phyloP scores from a whole-genome alignment of 1,140 invertebrate species.

The Andrena cerasifolii region DNA sequence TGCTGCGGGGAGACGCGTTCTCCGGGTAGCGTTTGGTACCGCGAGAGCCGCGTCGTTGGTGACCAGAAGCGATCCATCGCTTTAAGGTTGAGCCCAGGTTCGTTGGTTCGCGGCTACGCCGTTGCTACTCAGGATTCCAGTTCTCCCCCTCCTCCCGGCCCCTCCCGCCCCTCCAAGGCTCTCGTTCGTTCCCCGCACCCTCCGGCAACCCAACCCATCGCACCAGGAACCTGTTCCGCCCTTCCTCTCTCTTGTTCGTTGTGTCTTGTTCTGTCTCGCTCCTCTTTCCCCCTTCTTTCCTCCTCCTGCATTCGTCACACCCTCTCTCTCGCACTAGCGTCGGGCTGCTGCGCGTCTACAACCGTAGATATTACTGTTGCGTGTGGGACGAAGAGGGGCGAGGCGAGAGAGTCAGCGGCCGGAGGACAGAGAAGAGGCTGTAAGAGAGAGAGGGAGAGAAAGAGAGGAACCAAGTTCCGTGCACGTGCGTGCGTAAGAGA shows the following conservation, averaged over 20 bases:
- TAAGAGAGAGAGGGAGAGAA: constrained; percentile 54
- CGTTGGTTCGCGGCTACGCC: constrained; percentile 79
- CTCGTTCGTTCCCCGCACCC: constrained; percentile 60
- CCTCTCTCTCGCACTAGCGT: constrained; percentile 34
- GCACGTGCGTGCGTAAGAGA: constrained; percentile 42
- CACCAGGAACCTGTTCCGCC: constrained; percentile 76
- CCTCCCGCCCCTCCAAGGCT: constrained; percentile 22
- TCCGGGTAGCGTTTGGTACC: constrained; percentile 55
- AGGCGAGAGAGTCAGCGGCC: constrained; percentile 31
- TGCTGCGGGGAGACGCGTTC: constrained; percentile 41
- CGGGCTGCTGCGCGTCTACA: constrained; percentile 63
- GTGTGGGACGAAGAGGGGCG: constrained; percentile 48
- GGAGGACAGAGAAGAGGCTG: constrained; percentile 39
- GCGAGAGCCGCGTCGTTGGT: background rate
- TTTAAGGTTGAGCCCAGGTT: constrained; percentile 80
- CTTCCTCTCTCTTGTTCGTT: constrained; percentile 66
- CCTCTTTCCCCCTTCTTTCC: constrained; percentile 67
- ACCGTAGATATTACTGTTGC: constrained; percentile 64
- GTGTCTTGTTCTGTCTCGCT: constrained; percentile 59
- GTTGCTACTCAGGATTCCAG: constrained; percentile 82
- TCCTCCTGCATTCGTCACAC: constrained; percentile 60
- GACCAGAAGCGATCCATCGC: constrained; percentile 78
- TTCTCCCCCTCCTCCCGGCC: constrained; percentile 73
- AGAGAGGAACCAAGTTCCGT: constrained; percentile 41
- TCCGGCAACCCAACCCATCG: constrained; percentile 73